Base-by-base conservation (phyloP, 1,140 invertebrate species). In the Orussus abietinus region DNA sequence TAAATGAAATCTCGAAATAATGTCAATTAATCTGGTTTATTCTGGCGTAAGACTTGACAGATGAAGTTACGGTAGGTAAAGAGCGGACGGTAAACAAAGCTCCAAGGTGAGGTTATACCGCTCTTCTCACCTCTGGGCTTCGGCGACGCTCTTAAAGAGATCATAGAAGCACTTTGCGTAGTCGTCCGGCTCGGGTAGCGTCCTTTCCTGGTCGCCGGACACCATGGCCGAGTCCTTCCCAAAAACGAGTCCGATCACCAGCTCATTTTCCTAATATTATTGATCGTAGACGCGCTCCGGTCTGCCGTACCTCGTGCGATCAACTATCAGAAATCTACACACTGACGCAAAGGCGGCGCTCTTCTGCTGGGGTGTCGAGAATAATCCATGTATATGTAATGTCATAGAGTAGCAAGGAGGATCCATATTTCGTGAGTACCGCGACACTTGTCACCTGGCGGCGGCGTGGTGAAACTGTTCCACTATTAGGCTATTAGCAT, bases 81-180 rank as follows among this genome's bases (percentile, higher is more conserved):
- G 45, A 44, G 33, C 29, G 22, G 47, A 47, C 38, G 49, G 61
- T 66, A 62, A 64, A 64, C 55, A 63, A 63, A 62, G 50, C 40
- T 51, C 25, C 28, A 39, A 37, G 42, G 26, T 29, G 57, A 68
- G 64, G 64, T 64, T 66, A 70, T 63, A 66, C 11, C 11, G 4
- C 28, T 20, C 29, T 17, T 41, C 60, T 53, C 72, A 80, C 79
- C 78, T 80, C 58, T 79, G 73, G 42, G 69, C 69, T 45, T 80
- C 77, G 40, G 76, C 71, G 50, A 73, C 59, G 44, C 69, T 69
- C 62, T 76, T 75, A 50, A 78, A 81, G 26, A 79, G 64, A 45
- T 79, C 77, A 50, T 80, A 77, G 55, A 80, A 80, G 53, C 69
- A 72, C 64, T 74, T 73, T 41, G 68, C 69, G 39, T 78, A 77